phyloP scores from a whole-genome alignment of 2,888 invertebrate species.

The Empis livida region DNA sequence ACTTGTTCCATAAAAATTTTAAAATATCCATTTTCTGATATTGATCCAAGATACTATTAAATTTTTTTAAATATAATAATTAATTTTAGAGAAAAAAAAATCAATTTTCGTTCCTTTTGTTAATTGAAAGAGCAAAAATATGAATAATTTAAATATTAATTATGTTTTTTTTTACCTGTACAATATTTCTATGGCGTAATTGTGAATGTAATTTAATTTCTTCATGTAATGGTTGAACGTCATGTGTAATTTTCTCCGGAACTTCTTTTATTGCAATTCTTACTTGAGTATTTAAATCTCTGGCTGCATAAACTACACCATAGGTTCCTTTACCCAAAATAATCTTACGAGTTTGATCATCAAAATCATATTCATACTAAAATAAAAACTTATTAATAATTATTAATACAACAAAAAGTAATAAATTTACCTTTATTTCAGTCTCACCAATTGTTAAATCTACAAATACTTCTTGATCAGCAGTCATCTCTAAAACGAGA shows the following conservation, averaged over 20 bases:
- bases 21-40: conserved; percentile 88
- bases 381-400: too few relatives aligned
- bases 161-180: conserved; percentile 60
- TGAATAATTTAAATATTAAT: too few relatives aligned
- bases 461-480: conserved; percentile 67
- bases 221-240: conserved; percentile 95
- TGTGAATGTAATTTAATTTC: conserved; percentile 97
- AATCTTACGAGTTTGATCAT: conserved; percentile 75
- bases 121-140: too few relatives aligned
- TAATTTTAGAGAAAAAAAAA: too few relatives aligned
- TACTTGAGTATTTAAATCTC: conserved; percentile 85
- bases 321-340: conserved; percentile 91
- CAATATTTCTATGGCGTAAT: conserved; percentile 89
- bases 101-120: too few relatives aligned
- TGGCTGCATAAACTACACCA: conserved; percentile 86
- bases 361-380: conserved; percentile 87
- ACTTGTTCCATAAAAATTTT: conserved; percentile 99
- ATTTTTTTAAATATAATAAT: too few relatives aligned
- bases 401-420: background rate
- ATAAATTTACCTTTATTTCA: conserved; percentile 50
- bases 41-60: conserved; percentile 75
- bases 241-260: conserved; percentile 87
- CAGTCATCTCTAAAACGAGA: conserved; percentile 73
- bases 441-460: conserved; percentile 62
- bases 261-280: conserved; percentile 97